Conservation (phyloP, 1,140 invertebrate genomes). For the Riptortus pedestris region DNA sequence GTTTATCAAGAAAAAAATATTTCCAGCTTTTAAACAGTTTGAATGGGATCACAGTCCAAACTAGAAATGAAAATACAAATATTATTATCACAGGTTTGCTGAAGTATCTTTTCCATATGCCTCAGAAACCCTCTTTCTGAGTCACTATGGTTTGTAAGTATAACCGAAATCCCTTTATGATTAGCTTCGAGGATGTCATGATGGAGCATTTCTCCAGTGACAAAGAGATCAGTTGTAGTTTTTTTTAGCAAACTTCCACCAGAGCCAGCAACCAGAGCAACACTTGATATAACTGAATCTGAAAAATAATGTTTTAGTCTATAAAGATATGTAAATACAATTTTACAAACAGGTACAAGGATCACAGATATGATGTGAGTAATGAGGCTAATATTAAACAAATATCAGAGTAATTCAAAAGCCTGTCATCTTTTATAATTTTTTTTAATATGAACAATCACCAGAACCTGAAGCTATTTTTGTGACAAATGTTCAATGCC, state of each 20-base stretch:
- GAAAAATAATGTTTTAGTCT: conserved; percentile 29
- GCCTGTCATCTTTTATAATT: too few relatives aligned
- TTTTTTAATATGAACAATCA: too few relatives aligned
- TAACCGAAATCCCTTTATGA: conserved; percentile 64
- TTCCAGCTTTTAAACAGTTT: background rate
- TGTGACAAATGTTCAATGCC: too few relatives aligned
- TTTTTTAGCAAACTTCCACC: conserved; percentile 64
- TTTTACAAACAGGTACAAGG: too few relatives aligned
- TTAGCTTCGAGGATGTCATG: conserved; percentile 85
- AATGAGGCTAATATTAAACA: too few relatives aligned
- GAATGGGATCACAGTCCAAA: conserved; percentile 3
- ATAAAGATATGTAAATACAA: too few relatives aligned
- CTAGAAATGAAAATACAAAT: background rate
- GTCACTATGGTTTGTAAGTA: conserved; percentile 90
- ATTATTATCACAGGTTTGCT: conserved; percentile 16
- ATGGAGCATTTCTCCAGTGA: conserved; percentile 93
- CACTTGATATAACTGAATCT: conserved; percentile 41
- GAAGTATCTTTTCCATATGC: conserved; percentile 45
- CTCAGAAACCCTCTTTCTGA: conserved; percentile 81
- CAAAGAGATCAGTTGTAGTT: conserved; percentile 63
- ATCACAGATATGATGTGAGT: too few relatives aligned
- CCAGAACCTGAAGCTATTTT: too few relatives aligned
- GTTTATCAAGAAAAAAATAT: background rate
- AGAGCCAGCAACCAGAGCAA: conserved; percentile 85
- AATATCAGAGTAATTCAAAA: too few relatives aligned